phyloP scores from a whole-genome alignment of 1,140 invertebrate genomes.

The Calephelis nemesis region DNA sequence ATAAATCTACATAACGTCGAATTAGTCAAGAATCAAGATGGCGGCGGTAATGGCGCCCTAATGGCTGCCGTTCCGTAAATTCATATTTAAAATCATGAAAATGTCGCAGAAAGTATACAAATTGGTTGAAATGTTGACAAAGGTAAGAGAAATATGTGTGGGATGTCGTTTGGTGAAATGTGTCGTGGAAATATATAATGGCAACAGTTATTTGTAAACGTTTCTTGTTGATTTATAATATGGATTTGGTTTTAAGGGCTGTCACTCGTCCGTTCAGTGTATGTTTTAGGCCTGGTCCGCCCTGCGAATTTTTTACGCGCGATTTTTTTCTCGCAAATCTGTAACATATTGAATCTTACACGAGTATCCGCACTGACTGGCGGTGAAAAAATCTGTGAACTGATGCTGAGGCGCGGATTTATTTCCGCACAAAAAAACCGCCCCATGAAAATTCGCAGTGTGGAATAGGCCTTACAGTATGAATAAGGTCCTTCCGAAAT shows the following conservation, averaged over 20 bases:
- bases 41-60: conserved; percentile 44
- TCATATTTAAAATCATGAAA: conserved; percentile 25
- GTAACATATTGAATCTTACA: too few relatives aligned
- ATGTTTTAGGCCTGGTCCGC: neutral
- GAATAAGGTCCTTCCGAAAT: too few relatives aligned
- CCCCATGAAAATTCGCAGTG: too few relatives aligned
- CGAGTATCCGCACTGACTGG: too few relatives aligned
- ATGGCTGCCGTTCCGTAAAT: conserved; percentile 45
- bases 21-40: conserved; percentile 45
- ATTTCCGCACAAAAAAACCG: too few relatives aligned
- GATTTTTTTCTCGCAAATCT: too few relatives aligned
- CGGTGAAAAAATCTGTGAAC: too few relatives aligned
- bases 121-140: conserved; percentile 26
- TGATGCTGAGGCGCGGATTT: too few relatives aligned
- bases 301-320: too few relatives aligned
- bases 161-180: conserved; percentile 11
- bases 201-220: neutral
- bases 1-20: conserved; percentile 47
- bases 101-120: conserved; percentile 19
- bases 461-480: too few relatives aligned
- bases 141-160: conserved; percentile 9
- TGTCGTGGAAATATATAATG: conserved; percentile 4
- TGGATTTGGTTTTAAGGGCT: neutral
- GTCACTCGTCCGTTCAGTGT: neutral
- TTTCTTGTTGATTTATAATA: conserved; percentile 13